A percentile compares a stretch with the other conserved stretches of the same genome.
These are phyloP conservation scores for sheep (Ovis aries) DNA, from an alignment of 2,113 vertebrate species.

Conservation along the genomic window ARS-UI_Ramb_v3.0 NC_056071.1:35502001-35502500, in stretches of 20 bases:
- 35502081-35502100: neutral
- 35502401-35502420: neutral
- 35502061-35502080: neutral
- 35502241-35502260: neutral
- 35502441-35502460: neutral
- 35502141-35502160: neutral
- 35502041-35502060: neutral
- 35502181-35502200: neutral
- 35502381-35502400: neutral
- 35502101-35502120: neutral
- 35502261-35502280: neutral
- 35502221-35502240: neutral
- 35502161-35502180: neutral
- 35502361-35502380: neutral
- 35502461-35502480: neutral
- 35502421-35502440: neutral
- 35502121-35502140: neutral
- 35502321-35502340: conserved; percentile 49
- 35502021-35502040: neutral
- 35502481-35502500: neutral
- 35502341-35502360: conserved; percentile 33
- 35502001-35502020: neutral
- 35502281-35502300: neutral
- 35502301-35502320: neutral
- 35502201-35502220: neutral